A percentile compares a stretch with the other conserved stretches of the same genome.
These are phyloP conservation scores for Antheraea mylitta DNA, from an alignment of 1,140 invertebrate species.

Conservation along the genomic window DNA sequence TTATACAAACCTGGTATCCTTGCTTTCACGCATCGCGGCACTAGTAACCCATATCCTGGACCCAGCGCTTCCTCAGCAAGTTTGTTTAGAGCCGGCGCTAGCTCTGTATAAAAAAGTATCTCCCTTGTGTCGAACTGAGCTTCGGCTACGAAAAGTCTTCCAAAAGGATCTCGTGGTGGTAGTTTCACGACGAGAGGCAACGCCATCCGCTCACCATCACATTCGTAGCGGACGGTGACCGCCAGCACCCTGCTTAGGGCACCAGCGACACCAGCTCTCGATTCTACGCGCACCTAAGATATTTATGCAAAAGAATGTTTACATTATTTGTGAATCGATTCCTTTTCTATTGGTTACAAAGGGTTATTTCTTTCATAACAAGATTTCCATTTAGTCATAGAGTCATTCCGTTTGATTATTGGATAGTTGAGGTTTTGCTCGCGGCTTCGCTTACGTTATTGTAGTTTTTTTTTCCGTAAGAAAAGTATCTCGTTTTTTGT, in stretches of 20 bases:
- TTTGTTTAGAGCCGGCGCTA: slow-evolving; percentile 72
- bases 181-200: slow-evolving; percentile 87
- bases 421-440: too few relatives aligned
- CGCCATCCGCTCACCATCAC: slow-evolving; percentile 45
- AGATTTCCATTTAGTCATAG: too few relatives aligned
- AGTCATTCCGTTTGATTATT: too few relatives aligned
- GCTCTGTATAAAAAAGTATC: slow-evolving; percentile 90
- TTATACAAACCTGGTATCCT: slow-evolving; percentile 49
- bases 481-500: too few relatives aligned
- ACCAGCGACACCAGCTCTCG: slow-evolving; percentile 56
- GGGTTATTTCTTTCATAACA: too few relatives aligned
- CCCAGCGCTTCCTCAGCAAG: slow-evolving; percentile 69
- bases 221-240: slow-evolving; percentile 62
- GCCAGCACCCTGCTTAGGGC: slow-evolving; percentile 64
- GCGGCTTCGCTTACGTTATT: too few relatives aligned
- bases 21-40: slow-evolving; percentile 64
- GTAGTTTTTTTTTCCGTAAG: too few relatives aligned
- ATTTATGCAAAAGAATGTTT: not conserved
- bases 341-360: too few relatives aligned
- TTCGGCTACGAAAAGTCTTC: slow-evolving; percentile 87
- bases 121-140: slow-evolving; percentile 90
- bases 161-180: slow-evolving; percentile 86
- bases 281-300: slow-evolving; percentile 55
- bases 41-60: slow-evolving; percentile 73
- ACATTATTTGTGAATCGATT: too few relatives aligned